Evolutionary conservation across 2,113 vertebrate species (phyloP).

Genomic region (Dendropsophus ebraccatus): DNA sequence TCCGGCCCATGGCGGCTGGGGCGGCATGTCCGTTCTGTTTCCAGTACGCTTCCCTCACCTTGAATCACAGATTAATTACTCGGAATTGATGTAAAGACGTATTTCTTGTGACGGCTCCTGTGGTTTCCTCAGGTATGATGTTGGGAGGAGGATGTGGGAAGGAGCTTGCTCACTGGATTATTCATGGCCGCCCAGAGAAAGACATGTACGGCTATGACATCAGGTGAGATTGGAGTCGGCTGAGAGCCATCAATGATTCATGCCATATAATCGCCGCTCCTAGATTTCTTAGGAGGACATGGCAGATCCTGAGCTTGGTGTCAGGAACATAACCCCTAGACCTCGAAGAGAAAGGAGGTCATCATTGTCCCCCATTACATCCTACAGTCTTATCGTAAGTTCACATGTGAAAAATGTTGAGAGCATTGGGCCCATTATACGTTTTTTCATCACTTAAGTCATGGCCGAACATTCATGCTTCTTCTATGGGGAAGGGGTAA

Average conservation of each 20-base stretch:
- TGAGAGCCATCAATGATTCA: neutral
- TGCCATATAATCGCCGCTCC: neutral
- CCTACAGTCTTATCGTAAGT: too few relatives aligned
- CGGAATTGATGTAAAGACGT: neutral
- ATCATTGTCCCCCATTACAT: neutral
- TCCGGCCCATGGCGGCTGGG: neutral
- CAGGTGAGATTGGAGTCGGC: conserved; percentile 72
- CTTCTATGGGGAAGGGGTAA: too few relatives aligned
- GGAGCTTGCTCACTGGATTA: conserved; percentile 93
- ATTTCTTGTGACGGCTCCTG: conserved; percentile 18
- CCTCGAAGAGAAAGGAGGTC: neutral
- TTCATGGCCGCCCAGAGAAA: conserved; percentile 89
- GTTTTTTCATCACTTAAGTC: too few relatives aligned
- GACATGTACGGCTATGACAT: conserved; percentile 98
- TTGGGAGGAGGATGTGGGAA: conserved; percentile 92
- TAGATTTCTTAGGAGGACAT: neutral
- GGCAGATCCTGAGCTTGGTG: neutral
- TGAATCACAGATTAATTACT: conserved; percentile 2
- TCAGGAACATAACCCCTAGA: neutral
- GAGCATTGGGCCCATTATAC: too few relatives aligned
- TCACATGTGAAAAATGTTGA: too few relatives aligned
- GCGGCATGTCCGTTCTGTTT: neutral
- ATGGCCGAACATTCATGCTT: too few relatives aligned
- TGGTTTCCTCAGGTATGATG: conserved; percentile 89
- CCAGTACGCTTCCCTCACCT: conserved; percentile 2